A percentile compares a stretch with the other conserved stretches of the same genome.
These are phyloP conservation scores for Dryobota labecula DNA, from an alignment of 2,888 invertebrate genomes.

Conservation along the genomic window DNA sequence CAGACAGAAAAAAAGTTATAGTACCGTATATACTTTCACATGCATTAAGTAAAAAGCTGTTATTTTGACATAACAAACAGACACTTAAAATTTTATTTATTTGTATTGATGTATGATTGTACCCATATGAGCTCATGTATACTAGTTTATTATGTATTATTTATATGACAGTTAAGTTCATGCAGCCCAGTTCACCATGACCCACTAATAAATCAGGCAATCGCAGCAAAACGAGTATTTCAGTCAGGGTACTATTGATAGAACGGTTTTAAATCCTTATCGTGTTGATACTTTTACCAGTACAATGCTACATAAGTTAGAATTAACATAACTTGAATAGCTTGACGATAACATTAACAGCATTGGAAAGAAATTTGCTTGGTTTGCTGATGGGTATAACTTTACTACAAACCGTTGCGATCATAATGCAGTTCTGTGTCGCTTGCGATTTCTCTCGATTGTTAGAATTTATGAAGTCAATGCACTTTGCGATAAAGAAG, in stretches of 20 bases:
- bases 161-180: conserved; percentile 56
- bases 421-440: conserved; percentile 41
- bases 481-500: conserved; percentile 40
- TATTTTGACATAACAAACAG: too few relatives aligned
- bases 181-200: conserved; percentile 70
- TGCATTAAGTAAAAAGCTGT: too few relatives aligned
- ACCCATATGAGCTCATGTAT: conserved; percentile 24
- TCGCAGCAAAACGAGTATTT: conserved; percentile 65
- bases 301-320: conserved; percentile 55
- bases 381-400: conserved; percentile 36
- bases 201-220: conserved; percentile 67
- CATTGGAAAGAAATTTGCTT: conserved; percentile 51
- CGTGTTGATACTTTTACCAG: conserved; percentile 52
- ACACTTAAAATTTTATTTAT: too few relatives aligned
- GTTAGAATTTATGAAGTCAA: conserved; percentile 47
- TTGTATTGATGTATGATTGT: conserved; percentile 47
- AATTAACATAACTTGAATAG: conserved; percentile 67
- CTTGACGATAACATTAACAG: conserved; percentile 52
- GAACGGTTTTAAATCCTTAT: conserved; percentile 64
- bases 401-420: conserved; percentile 20
- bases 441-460: conserved; percentile 46
- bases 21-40: too few relatives aligned
- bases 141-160: conserved; percentile 5
- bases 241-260: conserved; percentile 62
- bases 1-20: too few relatives aligned